These are phyloP conservation scores for Epinephelus moara DNA, from an alignment of 2,113 vertebrate species.

Conservation along the genomic window DNA sequence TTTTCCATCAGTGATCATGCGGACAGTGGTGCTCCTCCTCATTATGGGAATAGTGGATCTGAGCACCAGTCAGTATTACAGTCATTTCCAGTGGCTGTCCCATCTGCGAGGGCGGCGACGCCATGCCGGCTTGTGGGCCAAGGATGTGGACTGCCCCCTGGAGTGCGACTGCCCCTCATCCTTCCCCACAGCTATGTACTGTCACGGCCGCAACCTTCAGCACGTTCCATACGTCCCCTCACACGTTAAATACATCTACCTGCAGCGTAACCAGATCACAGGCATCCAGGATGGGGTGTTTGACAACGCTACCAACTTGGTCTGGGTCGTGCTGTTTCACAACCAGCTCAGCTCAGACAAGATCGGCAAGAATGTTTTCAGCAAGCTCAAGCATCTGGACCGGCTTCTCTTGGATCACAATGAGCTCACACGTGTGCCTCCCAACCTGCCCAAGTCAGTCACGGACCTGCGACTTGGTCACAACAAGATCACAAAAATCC, in stretches of 20 bases:
- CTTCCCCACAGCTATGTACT: constrained; percentile 95
- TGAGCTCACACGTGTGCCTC: constrained; percentile 89
- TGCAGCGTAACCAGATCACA: constrained; percentile 93
- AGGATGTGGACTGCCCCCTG: constrained; percentile 87
- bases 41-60: constrained; percentile 62
- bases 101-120: constrained; percentile 55
- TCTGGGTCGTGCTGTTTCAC: constrained; percentile 92
- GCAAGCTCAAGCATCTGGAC: constrained; percentile 90
- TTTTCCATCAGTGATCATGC: constrained; percentile 66
- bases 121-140: constrained; percentile 37
- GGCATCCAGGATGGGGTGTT: constrained; percentile 91
- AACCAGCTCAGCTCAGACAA: constrained; percentile 92
- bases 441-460: constrained; percentile 90
- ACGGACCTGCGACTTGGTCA: constrained; percentile 88
- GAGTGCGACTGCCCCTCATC: constrained; percentile 92
- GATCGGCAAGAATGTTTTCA: constrained; percentile 90
- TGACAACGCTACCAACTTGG: constrained; percentile 92
- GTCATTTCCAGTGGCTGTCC: constrained; percentile 69
- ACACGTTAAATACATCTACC: constrained; percentile 95
- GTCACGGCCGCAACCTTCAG: constrained; percentile 91
- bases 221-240: constrained; percentile 91
- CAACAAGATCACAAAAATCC: constrained; percentile 91
- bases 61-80: constrained; percentile 55
- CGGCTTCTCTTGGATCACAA: constrained; percentile 92
- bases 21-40: constrained; percentile 56